Evolutionary conservation across 2,888 invertebrate species (phyloP), one percentile per base, ranked within the genome.

Genomic region (Germaria angustata): DNA sequence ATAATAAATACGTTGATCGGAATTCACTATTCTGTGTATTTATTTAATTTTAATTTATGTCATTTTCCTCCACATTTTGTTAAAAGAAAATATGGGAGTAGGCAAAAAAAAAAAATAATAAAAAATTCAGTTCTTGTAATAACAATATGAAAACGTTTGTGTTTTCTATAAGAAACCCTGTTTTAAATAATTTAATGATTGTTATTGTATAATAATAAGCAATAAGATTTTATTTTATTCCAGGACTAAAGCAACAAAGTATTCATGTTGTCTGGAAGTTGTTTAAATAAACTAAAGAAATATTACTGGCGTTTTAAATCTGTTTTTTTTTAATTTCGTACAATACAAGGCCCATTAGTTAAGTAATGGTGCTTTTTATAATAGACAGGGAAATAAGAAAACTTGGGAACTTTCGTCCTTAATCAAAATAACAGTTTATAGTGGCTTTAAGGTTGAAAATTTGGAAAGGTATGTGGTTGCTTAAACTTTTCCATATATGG

Each of bases 31-130:
- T 41, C 13, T 69, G 9, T 13, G 17, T 36, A 6, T 55, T 55
- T 20, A 44, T 57, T 71, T 59, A 34, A 13, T 15, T 71, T 59
- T 71, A 57, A 59, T 46, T 69, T 57, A 59, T 22, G 55, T 36
- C 17, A 20, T 9, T 65, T 36, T n/a, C 13, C 46, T 17, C n/a
- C 17, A 8, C 20, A 1, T 34, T 5, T 24, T 41, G 59, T 22
- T n/a, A 13, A 34, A 11, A 36, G 13, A 36, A 15, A 2, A 4
- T n/a, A 8, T 49, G n/a, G 20, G 20, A 49, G 9, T 20, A 11
- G 20, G 9, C 11, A 22, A 2, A 20, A 22, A 49, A 8, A n/a
- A 20, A 20, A 36, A 36, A 7, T 9, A 36, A 11, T 36, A 36
- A 2, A 36, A 36, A 36, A 7, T 8, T 36, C 24, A 28, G 11